phyloP scores from a whole-genome alignment of 2,888 invertebrate genomes.

The Hoplodrina blanda region DNA sequence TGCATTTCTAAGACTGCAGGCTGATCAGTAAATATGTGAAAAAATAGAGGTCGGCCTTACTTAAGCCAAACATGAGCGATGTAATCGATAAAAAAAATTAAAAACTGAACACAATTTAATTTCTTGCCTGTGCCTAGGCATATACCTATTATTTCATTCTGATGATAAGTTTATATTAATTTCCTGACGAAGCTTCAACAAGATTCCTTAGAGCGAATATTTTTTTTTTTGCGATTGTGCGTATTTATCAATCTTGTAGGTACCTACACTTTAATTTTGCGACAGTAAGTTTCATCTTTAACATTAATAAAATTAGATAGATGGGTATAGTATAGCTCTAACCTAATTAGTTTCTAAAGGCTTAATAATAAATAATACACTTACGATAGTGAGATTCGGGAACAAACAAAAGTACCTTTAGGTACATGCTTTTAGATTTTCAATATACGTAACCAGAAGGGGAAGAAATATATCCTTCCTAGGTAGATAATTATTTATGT shows the following conservation, averaged over 20 bases:
- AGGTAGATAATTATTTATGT: constrained; percentile 1
- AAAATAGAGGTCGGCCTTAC: neutral
- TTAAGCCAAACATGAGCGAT: neutral
- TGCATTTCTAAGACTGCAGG: constrained; percentile 32
- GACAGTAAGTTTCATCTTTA: neutral
- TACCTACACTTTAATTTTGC: no score
- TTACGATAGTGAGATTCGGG: neutral
- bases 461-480: no score
- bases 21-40: constrained; percentile 8
- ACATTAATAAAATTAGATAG: neutral
- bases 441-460: neutral
- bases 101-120: no score
- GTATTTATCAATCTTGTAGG: neutral
- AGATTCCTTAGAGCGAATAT: no score
- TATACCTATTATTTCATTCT: no score
- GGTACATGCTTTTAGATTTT: constrained; percentile 9
- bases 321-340: neutral
- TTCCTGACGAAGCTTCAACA: no score
- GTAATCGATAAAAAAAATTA: no score
- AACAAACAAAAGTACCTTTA: neutral
- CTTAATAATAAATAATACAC: neutral
- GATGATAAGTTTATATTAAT: no score
- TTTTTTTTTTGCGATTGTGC: no score
- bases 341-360: neutral
- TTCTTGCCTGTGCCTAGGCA: no score